Evolutionary conservation across 2,797 vertebrate genomes (phyloP).

Genomic region (Knipowitschia caucasica): DNA sequence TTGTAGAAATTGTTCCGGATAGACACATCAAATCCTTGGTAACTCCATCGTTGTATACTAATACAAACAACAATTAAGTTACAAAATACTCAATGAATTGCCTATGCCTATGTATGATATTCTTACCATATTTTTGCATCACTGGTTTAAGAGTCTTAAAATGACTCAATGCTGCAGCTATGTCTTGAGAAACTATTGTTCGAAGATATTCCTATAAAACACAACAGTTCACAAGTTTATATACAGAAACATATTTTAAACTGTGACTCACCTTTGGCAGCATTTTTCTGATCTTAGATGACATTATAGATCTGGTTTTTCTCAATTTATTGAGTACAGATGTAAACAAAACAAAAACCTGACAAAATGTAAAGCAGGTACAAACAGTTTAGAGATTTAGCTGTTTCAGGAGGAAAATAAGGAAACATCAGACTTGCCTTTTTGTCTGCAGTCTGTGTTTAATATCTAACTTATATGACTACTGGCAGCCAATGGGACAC

Average conservation of each 20-base stretch:
- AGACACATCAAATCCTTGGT: slow-evolving; percentile 83
- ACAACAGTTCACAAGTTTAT: background rate
- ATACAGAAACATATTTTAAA: background rate
- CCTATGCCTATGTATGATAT: background rate
- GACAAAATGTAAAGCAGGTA: too few relatives aligned
- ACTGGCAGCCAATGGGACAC: slow-evolving; percentile 15
- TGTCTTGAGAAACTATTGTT: slow-evolving; percentile 83
- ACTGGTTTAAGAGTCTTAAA: slow-evolving; percentile 85
- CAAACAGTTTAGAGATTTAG: too few relatives aligned
- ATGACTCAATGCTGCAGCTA: slow-evolving; percentile 71
- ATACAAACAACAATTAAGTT: background rate
- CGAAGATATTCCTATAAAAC: slow-evolving; percentile 74
- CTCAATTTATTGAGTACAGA: too few relatives aligned
- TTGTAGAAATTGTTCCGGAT: slow-evolving; percentile 83
- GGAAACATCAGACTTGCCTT: background rate
- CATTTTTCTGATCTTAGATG: slow-evolving; percentile 51
- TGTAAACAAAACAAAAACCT: too few relatives aligned
- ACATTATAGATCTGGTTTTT: slow-evolving; percentile 25
- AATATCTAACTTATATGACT: slow-evolving; percentile 42
- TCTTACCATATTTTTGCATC: slow-evolving; percentile 85
- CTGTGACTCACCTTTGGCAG: slow-evolving; percentile 66
- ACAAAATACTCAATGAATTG: background rate
- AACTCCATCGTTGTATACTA: slow-evolving; percentile 90
- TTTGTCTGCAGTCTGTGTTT: slow-evolving; percentile 12
- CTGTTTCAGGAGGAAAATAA: too few relatives aligned